Percentiles rank a stretch among this genome's conserved stretches.
These are phyloP conservation scores for Notolepis coatsorum DNA, from an alignment of 2,797 vertebrate species.

Conservation along the genomic window DNA sequence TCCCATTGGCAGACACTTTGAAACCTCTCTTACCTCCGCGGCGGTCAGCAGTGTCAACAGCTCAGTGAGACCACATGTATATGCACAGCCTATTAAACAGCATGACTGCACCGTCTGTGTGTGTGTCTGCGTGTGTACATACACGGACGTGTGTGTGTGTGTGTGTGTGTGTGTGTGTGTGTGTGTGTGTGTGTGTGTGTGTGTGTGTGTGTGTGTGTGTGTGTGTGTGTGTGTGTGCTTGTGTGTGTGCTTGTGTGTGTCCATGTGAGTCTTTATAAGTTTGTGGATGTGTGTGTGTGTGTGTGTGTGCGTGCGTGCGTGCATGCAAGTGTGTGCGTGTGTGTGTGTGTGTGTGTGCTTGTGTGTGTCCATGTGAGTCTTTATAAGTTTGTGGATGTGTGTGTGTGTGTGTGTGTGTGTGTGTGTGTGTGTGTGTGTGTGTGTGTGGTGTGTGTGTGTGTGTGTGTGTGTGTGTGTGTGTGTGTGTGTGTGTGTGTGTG, in stretches of 20 bases:
- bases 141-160: constrained; percentile 52
- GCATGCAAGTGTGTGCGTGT: neutral
- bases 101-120: neutral
- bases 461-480: constrained; percentile 5
- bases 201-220: neutral
- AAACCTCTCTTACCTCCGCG: constrained; percentile 65
- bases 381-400: neutral
- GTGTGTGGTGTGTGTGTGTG: constrained; percentile 1
- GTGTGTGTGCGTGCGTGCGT: neutral
- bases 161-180: constrained; percentile 22
- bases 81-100: constrained; percentile 57
- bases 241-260: neutral
- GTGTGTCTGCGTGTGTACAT: constrained; percentile 34
- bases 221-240: neutral
- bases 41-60: constrained; percentile 76
- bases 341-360: constrained; percentile 1
- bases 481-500: neutral
- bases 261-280: neutral
- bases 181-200: neutral
- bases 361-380: neutral
- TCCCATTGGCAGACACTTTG: constrained; percentile 64
- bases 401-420: neutral
- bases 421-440: neutral
- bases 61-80: constrained; percentile 59
- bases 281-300: neutral